Conservation (phyloP, 2,888 invertebrate species). For the Bombyx huttoni region DNA sequence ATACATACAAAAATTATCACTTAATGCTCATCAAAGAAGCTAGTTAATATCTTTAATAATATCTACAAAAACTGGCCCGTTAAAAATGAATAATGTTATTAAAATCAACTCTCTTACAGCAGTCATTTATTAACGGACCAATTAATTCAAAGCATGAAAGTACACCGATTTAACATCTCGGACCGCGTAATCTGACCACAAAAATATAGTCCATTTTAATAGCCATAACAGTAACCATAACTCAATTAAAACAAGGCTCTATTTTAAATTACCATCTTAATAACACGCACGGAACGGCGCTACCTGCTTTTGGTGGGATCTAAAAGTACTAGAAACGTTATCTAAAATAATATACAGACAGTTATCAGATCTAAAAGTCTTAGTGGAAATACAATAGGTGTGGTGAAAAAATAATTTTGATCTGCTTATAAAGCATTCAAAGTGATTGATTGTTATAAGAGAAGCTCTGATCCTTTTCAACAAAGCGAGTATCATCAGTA, state of each 20-base stretch:
- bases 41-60: too few species aligned
- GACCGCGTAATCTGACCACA: constrained; percentile 4
- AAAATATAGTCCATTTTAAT: constrained; percentile 30
- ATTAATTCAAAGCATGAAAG: constrained; percentile 5
- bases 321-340: constrained; percentile 18
- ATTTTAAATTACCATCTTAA: constrained; percentile 54
- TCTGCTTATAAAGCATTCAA: too few species aligned
- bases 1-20: too few species aligned
- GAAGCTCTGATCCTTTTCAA: too few species aligned
- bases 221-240: constrained; percentile 47
- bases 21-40: too few species aligned
- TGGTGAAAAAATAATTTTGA: too few species aligned
- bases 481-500: too few species aligned
- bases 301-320: constrained; percentile 22
- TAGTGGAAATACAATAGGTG: too few species aligned
- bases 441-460: too few species aligned
- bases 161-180: constrained; percentile 3
- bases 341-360: too few species aligned
- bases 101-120: constrained; percentile 10
- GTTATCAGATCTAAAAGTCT: too few species aligned
- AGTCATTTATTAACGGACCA: not conserved
- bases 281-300: constrained; percentile 30
- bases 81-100: constrained; percentile 6
- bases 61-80: not conserved
- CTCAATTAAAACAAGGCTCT: constrained; percentile 61